Base-by-base conservation (phyloP, 2,888 invertebrate species). In the Dynastes maya region DNA sequence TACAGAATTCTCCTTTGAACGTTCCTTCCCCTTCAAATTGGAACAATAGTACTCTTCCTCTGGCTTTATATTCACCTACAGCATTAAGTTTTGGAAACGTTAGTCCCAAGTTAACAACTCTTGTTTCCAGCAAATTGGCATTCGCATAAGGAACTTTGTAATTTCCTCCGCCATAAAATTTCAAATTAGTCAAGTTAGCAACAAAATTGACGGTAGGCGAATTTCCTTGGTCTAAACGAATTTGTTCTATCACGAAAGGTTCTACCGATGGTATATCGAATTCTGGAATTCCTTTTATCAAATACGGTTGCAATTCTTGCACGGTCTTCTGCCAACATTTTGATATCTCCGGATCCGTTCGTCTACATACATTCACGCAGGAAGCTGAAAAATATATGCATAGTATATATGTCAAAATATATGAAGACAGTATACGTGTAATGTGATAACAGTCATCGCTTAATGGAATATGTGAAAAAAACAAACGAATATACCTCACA, bases 211-310 rank as follows among this genome's bases (percentile, higher is more conserved):
- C 61, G 2, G 84, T 82, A 8, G 79, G 58, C 4, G 83, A 75
- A 27, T 71, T 83, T 49, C 85, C 84, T 74, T 85, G 85, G 75
- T 84, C 82, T 55, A 86, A 71, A 16, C 80, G 80, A 22, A 86
- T 78, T 82, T 85, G 75, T 22, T 84, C 81, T 74, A 75, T 11
- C 0, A 32, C 49, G 76, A 86, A 80, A 13, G 87, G 87, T 2
- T 88, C 87, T 27, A 88, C 80, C 13, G 85, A 61, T 6, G 85
- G 85, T 8, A 88, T 74, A 64, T 83, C 82, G 81, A 88, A 80
- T 79, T 86, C 86, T 2, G 86, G 86, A 49, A 87, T 83, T n/a
- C 87, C 88, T 80, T 84, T 86, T 58, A 82, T 81, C 32, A 88
- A 77, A 78, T 81, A 81, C 0, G 86, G 85, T 53, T 80, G 80